Conservation (phyloP, 1,140 invertebrate genomes). For the Pristionchus pacificus region DNA sequence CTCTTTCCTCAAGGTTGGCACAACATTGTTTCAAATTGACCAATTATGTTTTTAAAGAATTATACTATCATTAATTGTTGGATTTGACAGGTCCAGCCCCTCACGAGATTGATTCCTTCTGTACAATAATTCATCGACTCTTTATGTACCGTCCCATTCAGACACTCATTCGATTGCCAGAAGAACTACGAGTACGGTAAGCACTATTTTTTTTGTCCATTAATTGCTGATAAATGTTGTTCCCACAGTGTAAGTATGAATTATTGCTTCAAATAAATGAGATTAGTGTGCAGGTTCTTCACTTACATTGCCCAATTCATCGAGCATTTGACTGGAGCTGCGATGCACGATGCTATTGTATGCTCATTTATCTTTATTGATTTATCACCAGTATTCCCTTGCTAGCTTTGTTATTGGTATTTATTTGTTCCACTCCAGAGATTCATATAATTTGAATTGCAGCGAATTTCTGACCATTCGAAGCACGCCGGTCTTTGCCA, state of each 20-base stretch:
- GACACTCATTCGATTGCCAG: conserved; percentile 11
- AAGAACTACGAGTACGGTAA: not conserved
- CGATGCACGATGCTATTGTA: conserved; percentile 27
- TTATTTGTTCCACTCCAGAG: too few relatives aligned
- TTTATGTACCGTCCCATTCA: conserved; percentile 22
- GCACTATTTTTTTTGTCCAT: too few relatives aligned
- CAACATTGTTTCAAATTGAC: not conserved
- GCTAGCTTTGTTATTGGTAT: too few relatives aligned
- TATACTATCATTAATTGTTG: not conserved
- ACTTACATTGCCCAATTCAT: conserved; percentile 18
- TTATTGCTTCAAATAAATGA: too few relatives aligned
- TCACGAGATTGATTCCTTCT: conserved; percentile 14
- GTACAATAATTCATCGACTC: conserved; percentile 21
- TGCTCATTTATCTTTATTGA: not conserved
- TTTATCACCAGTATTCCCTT: too few relatives aligned
- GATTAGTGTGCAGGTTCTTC: conserved; percentile 17
- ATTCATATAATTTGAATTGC: conserved; percentile 11
- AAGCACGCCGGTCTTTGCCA: conserved; percentile 16
- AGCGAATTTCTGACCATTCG: conserved; percentile 15
- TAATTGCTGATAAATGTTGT: too few relatives aligned
- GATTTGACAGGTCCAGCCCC: conserved; percentile 9
- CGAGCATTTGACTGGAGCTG: conserved; percentile 20
- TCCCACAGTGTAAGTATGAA: too few relatives aligned
- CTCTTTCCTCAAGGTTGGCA: conserved; percentile 8
- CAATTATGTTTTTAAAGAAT: not conserved